Evolutionary conservation across 2,888 invertebrate species (phyloP).

Genomic region (Rhimphoctona megacephalus): DNA sequence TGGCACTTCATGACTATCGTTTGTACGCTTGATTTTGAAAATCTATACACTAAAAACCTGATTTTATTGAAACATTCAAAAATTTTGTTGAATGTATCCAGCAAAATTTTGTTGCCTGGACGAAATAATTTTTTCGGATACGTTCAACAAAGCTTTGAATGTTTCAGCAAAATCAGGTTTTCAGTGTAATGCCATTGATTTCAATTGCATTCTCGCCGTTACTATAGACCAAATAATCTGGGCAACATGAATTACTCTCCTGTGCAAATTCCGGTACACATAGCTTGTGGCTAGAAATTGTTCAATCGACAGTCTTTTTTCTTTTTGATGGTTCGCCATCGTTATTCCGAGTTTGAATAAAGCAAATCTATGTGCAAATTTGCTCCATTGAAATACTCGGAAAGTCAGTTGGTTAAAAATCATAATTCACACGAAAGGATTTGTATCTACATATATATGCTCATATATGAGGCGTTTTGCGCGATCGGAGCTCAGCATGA

Average conservation of each 20-base stretch:
- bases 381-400: conserved; percentile 34
- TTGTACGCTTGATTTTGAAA: not conserved
- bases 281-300: not conserved
- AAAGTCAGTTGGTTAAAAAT: conserved; percentile 56
- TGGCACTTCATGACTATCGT: not conserved
- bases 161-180: too few species aligned
- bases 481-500: conserved; percentile 66
- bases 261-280: not conserved
- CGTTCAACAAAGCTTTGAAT: too few species aligned
- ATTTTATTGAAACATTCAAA: too few species aligned
- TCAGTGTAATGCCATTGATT: not conserved
- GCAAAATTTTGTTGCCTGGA: too few species aligned
- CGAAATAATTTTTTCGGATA: too few species aligned
- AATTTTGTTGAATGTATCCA: too few species aligned
- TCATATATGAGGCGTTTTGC: conserved; percentile 9
- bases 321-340: not conserved
- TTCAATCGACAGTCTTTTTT: not conserved
- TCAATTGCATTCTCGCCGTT: not conserved
- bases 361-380: conserved; percentile 6
- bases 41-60: too few species aligned
- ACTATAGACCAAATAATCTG: not conserved
- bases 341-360: conserved; percentile 15
- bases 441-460: not conserved
- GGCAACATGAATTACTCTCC: not conserved
- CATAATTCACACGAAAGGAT: conserved; percentile 42